Percentiles rank a stretch among this genome's conserved stretches.
phyloP scores from a whole-genome alignment of 2,113 vertebrate genomes.

The Silurus meridionalis region DNA sequence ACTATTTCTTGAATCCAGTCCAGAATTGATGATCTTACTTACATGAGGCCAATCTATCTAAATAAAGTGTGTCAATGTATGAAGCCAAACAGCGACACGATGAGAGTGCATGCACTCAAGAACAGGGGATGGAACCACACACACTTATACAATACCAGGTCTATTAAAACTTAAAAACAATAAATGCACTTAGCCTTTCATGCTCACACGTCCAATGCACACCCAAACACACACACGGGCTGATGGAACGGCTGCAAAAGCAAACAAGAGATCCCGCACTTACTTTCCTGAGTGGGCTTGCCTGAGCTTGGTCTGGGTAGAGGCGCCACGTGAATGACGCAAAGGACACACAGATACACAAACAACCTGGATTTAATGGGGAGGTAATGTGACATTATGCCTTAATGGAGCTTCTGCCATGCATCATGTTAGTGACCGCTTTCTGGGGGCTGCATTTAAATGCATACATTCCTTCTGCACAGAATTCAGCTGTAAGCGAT shows the following conservation, averaged over 20 bases:
- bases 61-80: not conserved
- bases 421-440: not conserved
- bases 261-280: constrained; percentile 79
- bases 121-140: constrained; percentile 44
- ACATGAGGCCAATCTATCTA: not conserved
- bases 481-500: not conserved
- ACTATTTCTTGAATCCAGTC: not conserved
- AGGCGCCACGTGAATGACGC: constrained; percentile 81
- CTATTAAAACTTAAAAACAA: constrained; percentile 54
- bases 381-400: constrained; percentile 45
- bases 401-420: not conserved
- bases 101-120: constrained; percentile 79
- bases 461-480: not conserved
- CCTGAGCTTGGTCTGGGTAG: constrained; percentile 96
- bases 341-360: constrained; percentile 64
- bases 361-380: constrained; percentile 62
- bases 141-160: constrained; percentile 13
- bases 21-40: not conserved
- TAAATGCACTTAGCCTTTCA: constrained; percentile 43
- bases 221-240: constrained; percentile 45
- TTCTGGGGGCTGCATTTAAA: not conserved
- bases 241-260: constrained; percentile 52
- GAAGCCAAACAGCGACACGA: constrained; percentile 32
- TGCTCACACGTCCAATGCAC: constrained; percentile 45
- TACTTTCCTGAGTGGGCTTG: constrained; percentile 97